Evolutionary conservation across 2,113 vertebrate genomes (phyloP), one percentile per base, ranked within the genome.

Genomic region (Regulus satrapa): DNA sequence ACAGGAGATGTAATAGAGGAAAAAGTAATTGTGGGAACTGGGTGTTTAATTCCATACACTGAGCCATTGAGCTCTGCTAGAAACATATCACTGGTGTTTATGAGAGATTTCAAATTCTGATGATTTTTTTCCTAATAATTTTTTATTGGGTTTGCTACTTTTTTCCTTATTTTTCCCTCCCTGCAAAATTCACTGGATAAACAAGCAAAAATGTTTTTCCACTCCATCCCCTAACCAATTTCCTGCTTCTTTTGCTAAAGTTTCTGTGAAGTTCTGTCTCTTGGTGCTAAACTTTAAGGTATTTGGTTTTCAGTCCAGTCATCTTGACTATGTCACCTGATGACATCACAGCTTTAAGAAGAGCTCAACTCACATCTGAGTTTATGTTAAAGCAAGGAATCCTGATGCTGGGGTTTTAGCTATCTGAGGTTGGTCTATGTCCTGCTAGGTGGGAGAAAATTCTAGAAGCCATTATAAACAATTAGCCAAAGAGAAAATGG

Each of bases 111-210:
- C 14, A 52, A 14, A 66, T 93, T 84, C 59, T 79, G 12, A 28
- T 24, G 32, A 41, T 46, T 54, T 12, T 68, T 54, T 73, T 68
- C 15, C 38, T 58, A 54, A 52, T 32, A 61, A 41, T 9, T 67
- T 25, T 36, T 49, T 25, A 2, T 32, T 28, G 10, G 1, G 0
- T 52, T 74, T 41, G 13, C 18, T 15, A 3, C 2, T 3, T n/a
- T 24, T 55, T n/a, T 26, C 8, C 8, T 24, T 15, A 18, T 12
- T 13, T 10, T 23, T 7, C 1, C 1, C 6, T 2, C 2, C 3
- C 12, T 13, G 9, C 4, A 32, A 82, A 52, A 5, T 24, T 34
- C 23, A 10, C 19, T 73, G 28, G n/a, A 52, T 58, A 73, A 58
- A 82, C 13, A 68, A 62, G 13, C 5, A 66, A 45, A 84, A 26